Conservation (phyloP, 2,888 invertebrate species). For the Ichneumoninae sp. region DNA sequence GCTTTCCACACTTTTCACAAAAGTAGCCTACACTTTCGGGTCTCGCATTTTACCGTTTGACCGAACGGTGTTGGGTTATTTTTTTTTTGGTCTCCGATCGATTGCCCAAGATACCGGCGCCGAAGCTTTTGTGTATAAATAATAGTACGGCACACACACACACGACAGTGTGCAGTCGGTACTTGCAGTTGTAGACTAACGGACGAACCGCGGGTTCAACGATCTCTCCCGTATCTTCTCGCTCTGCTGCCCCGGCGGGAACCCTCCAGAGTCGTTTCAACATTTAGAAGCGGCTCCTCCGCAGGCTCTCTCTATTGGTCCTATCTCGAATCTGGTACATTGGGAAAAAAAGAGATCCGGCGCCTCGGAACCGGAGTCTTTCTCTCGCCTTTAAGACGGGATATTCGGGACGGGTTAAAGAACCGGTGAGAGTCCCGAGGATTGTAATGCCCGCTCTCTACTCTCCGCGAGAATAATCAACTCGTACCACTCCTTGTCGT, state of each 20-base stretch:
- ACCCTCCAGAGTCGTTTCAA: constrained; percentile 44
- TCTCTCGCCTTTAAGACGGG: neutral
- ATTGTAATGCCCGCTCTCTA: neutral
- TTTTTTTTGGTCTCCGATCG: neutral
- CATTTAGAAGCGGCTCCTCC: constrained; percentile 23
- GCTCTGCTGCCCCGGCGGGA: constrained; percentile 59
- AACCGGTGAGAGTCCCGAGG: neutral
- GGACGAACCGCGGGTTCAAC: constrained; percentile 60
- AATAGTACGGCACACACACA: constrained; percentile 1
- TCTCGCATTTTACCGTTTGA: neutral
- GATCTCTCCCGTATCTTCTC: constrained; percentile 54
- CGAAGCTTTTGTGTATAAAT: constrained; percentile 21
- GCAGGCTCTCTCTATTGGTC: neutral
- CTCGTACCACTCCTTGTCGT: neutral
- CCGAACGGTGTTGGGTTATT: neutral
- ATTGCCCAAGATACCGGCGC: constrained; percentile 1
- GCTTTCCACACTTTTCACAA: neutral
- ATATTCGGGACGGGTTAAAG: neutral
- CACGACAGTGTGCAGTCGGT: neutral
- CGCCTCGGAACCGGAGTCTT: neutral
- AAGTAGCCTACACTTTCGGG: neutral
- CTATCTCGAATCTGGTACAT: constrained; percentile 40
- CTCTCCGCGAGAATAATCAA: neutral
- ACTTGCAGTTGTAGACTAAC: constrained; percentile 49
- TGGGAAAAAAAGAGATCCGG: neutral